Conservation (phyloP, 92 coral and sea anemone species). For the Siderastrea radians region DNA sequence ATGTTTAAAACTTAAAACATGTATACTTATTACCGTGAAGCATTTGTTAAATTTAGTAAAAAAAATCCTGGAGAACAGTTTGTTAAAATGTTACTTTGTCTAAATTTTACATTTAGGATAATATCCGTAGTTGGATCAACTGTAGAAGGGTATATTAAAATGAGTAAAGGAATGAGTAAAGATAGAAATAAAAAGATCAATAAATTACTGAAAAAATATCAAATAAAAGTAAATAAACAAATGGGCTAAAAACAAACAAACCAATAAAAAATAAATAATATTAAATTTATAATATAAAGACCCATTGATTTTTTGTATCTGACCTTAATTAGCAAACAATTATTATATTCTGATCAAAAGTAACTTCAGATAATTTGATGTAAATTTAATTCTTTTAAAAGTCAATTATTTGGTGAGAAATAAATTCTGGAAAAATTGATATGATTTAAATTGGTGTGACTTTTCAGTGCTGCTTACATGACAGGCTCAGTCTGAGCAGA, state of each 20-base stretch:
- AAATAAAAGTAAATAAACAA: background rate
- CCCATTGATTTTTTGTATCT: background rate
- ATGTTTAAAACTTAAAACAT: too few species aligned
- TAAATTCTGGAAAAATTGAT: too few species aligned
- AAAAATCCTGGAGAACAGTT: too few species aligned
- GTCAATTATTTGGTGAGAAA: too few species aligned
- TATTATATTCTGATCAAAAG: too few species aligned
- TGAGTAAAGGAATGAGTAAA: background rate
- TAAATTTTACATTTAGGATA: too few species aligned
- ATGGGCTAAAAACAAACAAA: background rate
- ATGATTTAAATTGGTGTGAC: background rate
- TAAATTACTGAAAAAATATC: background rate
- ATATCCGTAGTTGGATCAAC: too few species aligned
- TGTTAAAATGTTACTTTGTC: too few species aligned
- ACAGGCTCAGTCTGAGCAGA: conserved; percentile 42
- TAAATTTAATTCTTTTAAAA: too few species aligned
- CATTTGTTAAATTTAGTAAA: too few species aligned
- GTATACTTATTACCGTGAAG: too few species aligned
- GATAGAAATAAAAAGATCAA: background rate
- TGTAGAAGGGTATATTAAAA: background rate
- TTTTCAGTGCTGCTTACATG: background rate
- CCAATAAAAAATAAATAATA: background rate
- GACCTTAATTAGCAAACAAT: background rate
- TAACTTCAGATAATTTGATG: too few species aligned
- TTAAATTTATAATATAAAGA: background rate